Evolutionary conservation across 2,113 vertebrate genomes (phyloP).

Genomic region (Halcyon senegalensis): DNA sequence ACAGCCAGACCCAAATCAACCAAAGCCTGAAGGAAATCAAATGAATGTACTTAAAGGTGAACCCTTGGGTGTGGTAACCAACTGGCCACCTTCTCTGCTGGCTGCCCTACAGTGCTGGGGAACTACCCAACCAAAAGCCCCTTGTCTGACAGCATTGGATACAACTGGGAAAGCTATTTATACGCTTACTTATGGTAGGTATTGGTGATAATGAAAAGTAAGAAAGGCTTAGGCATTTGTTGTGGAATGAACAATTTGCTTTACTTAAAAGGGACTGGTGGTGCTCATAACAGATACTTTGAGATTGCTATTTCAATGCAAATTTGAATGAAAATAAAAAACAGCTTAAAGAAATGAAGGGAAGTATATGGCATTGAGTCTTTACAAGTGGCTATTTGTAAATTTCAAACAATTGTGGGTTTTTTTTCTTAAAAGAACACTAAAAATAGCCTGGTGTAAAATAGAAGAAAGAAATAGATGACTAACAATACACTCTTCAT

Average conservation of each 20-base stretch:
- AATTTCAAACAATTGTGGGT: neutral
- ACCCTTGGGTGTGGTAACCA: constrained; percentile 76
- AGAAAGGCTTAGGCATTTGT: neutral
- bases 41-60: constrained; percentile 86
- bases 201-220: neutral
- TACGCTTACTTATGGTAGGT: constrained; percentile 92
- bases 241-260: neutral
- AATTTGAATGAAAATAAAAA: neutral
- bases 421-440: neutral
- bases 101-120: constrained; percentile 91
- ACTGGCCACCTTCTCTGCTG: constrained; percentile 86
- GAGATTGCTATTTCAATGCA: neutral
- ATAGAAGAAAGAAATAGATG: neutral
- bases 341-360: neutral
- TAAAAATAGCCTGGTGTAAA: neutral
- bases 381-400: neutral
- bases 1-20: constrained; percentile 93
- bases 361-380: neutral
- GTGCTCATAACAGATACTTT: neutral
- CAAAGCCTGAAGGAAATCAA: constrained; percentile 89
- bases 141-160: constrained; percentile 90
- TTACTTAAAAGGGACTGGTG: neutral
- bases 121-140: constrained; percentile 87
- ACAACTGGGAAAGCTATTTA: constrained; percentile 88
- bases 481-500: neutral